Percentiles rank a stretch among this genome's conserved stretches.
Evolutionary conservation across 2,888 invertebrate species (phyloP).

Genomic region (Kryphioiulus occultus): DNA sequence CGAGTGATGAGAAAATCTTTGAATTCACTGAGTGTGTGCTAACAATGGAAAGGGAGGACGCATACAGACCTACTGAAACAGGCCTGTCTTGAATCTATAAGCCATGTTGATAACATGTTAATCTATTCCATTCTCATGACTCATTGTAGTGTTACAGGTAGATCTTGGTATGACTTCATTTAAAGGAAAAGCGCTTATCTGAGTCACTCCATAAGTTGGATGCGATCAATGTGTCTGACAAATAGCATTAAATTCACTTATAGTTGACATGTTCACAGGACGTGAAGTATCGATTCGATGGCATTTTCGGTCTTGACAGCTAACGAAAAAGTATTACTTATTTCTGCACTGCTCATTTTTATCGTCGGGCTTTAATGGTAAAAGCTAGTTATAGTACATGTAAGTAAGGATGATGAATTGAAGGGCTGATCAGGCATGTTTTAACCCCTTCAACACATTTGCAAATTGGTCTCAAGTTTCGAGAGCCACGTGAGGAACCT

Average conservation of each 20-base stretch:
- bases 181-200: background rate
- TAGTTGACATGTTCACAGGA: background rate
- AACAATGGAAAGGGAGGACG: background rate
- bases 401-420: no score
- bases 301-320: background rate
- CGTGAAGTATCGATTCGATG: background rate
- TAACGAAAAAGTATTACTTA: no score
- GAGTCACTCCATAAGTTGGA: background rate
- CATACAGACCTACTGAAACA: background rate
- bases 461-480: background rate
- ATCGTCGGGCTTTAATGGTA: no score
- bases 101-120: background rate
- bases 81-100: background rate
- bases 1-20: background rate
- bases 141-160: background rate
- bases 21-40: background rate
- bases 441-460: no score
- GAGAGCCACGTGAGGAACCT: background rate
- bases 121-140: background rate
- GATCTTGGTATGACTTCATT: background rate
- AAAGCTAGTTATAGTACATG: no score
- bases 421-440: no score
- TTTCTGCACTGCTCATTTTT: no score
- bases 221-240: background rate
- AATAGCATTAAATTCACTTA: background rate